Conservation (phyloP, 2,113 vertebrate genomes). For the Rhizomys pruinosus region DNA sequence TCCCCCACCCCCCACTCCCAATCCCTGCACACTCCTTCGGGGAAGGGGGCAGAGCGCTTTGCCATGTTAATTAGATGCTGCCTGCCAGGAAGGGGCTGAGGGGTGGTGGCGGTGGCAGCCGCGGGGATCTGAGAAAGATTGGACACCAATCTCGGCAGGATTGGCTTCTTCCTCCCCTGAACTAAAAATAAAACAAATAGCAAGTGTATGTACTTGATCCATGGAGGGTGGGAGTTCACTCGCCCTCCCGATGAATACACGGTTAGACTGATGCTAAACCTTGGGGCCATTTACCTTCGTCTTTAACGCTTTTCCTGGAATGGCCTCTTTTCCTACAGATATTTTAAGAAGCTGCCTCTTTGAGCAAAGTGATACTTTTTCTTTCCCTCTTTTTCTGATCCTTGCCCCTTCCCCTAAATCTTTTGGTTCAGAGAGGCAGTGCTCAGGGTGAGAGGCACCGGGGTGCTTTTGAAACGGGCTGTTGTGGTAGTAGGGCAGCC, state of each 20-base stretch:
- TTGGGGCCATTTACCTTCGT: constrained; percentile 15
- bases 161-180: constrained; percentile 47
- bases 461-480: constrained; percentile 49
- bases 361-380: not conserved
- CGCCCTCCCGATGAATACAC: constrained; percentile 14
- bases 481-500: constrained; percentile 2
- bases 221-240: constrained; percentile 50
- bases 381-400: not conserved
- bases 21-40: constrained; percentile 46
- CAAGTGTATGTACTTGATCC: not conserved
- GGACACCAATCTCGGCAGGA: not conserved
- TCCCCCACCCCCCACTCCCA: constrained; percentile 45
- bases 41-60: constrained; percentile 71
- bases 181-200: constrained; percentile 30
- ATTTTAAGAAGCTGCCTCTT: constrained; percentile 40
- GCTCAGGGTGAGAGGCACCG: not conserved
- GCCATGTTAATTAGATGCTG: constrained; percentile 75
- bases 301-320: not conserved
- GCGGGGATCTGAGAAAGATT: constrained; percentile 33
- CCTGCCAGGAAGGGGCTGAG: constrained; percentile 53
- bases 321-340: not conserved
- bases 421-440: constrained; percentile 16
- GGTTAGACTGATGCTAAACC: not conserved
- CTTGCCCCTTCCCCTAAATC: not conserved
- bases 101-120: constrained; percentile 30